These are phyloP conservation scores for Cephonodes hylas DNA, from an alignment of 2,888 invertebrate species.

Conservation along the genomic window DNA sequence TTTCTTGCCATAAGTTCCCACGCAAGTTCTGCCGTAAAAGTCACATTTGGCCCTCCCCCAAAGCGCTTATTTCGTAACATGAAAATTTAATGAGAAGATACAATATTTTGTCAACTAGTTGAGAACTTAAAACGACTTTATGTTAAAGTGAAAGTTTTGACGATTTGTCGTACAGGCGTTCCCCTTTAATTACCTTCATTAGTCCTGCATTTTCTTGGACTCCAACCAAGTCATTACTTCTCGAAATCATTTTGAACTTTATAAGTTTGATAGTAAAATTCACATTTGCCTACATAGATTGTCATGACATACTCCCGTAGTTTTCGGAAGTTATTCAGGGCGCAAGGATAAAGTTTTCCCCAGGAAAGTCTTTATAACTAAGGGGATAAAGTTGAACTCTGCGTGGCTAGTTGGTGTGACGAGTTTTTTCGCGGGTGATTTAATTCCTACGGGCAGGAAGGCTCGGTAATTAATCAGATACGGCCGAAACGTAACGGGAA, in stretches of 20 bases:
- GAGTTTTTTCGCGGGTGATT: neutral
- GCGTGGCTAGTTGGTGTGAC: neutral
- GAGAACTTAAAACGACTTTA: slow-evolving; percentile 28
- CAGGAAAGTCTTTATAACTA: neutral
- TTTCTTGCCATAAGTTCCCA: neutral
- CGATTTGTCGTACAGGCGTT: slow-evolving; percentile 24
- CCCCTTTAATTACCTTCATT: slow-evolving; percentile 32
- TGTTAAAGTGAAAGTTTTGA: slow-evolving; percentile 20
- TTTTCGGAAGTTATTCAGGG: neutral
- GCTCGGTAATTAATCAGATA: slow-evolving; percentile 1
- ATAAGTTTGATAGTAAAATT: slow-evolving; percentile 17
- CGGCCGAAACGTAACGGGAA: neutral
- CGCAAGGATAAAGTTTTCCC: neutral
- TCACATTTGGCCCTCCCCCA: neutral
- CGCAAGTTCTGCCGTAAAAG: neutral
- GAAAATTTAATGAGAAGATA: neutral
- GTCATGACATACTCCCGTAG: neutral
- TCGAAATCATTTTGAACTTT: slow-evolving; percentile 20
- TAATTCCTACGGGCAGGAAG: neutral
- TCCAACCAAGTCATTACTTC: neutral
- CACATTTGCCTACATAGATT: slow-evolving; percentile 11
- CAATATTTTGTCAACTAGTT: slow-evolving; percentile 22
- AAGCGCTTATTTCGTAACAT: neutral
- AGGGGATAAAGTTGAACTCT: neutral
- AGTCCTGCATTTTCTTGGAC: slow-evolving; percentile 6